Evolutionary conservation across 2,797 vertebrate genomes (phyloP).

Genomic region (Lycodopsis pacificus): DNA sequence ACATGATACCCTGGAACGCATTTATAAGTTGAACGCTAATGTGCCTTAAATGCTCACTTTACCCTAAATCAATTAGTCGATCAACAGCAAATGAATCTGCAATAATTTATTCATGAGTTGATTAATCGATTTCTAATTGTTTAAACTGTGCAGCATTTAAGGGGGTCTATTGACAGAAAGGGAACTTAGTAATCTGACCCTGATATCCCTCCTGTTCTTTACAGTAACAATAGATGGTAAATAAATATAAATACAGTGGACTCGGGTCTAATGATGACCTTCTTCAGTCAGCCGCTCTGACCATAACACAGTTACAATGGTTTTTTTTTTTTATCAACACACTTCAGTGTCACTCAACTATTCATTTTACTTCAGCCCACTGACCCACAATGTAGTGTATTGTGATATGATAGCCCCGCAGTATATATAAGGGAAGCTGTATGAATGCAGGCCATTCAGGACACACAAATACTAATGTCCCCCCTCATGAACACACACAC

Average conservation of each 20-base stretch:
- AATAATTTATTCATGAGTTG: neutral
- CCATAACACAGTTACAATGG: constrained; percentile 28
- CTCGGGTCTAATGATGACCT: neutral
- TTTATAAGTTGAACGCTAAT: neutral
- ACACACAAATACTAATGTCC: constrained; percentile 23
- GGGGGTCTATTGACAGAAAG: neutral
- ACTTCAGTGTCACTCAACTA: constrained; percentile 24
- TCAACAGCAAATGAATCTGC: neutral
- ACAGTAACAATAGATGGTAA: neutral
- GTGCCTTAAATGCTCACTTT: neutral
- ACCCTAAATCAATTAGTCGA: neutral
- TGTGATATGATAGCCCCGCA: constrained; percentile 61
- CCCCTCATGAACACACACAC: constrained; percentile 16
- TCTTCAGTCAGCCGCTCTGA: neutral
- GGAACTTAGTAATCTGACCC: neutral
- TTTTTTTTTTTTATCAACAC: neutral
- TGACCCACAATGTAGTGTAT: constrained; percentile 61
- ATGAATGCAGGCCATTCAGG: constrained; percentile 60
- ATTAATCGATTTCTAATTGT: too few species aligned
- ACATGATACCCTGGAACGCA: neutral
- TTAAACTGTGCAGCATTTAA: neutral
- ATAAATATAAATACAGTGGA: neutral
- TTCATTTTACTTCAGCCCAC: constrained; percentile 57
- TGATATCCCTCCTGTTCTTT: neutral
- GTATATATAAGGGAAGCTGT: constrained; percentile 27